Base-by-base conservation (phyloP, 1,140 invertebrate genomes). In the Formica exsecta region DNA sequence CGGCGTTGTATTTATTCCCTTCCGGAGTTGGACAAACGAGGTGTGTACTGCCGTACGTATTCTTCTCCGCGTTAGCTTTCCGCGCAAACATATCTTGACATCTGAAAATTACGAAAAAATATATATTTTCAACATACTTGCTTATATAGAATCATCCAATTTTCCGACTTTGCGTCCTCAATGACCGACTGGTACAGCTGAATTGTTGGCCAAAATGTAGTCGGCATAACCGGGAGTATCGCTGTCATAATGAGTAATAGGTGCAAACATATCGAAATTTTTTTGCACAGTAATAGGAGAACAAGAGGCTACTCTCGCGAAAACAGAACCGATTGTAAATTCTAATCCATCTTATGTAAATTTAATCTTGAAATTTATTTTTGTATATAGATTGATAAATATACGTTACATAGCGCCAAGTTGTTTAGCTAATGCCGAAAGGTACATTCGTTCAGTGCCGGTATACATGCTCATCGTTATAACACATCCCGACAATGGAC, bases 1-100 rank as follows among this genome's bases (percentile, higher is more conserved):
- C 98, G 9, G 98, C 98, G 51, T 94, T 93, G 94, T 98, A 99
- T 93, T 99, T 99, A 68, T 97, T 96, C 0, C 98, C 98, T 84
- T 95, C 95, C 0, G 97, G 94, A 0, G 94, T 94, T 9, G 97
- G 96, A 83, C 97, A 98, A 32, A 99, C 94, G 0, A 99, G 95
- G 94, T 98, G 98, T 0, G 98, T 98, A 59, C 92, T 94, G 22
- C 85, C 91, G 1, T 89, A 89, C 16, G 88, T 95, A 61, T 94
- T 93, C 81, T 96, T 96, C 16, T 94, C 94, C 22, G 91, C 25
- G 87, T 95, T 96, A 3, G 95, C 94, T 86, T 95, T 95, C 25
- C 96, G 94, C 2, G 96, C 96, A 93, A 97, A 97, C 87, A 95
- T 96, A 87, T 97, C 96, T 91, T 97, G 97, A 74, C 92, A 93